Conservation (phyloP, 1,140 invertebrate genomes). For the Charaxes varanes region DNA sequence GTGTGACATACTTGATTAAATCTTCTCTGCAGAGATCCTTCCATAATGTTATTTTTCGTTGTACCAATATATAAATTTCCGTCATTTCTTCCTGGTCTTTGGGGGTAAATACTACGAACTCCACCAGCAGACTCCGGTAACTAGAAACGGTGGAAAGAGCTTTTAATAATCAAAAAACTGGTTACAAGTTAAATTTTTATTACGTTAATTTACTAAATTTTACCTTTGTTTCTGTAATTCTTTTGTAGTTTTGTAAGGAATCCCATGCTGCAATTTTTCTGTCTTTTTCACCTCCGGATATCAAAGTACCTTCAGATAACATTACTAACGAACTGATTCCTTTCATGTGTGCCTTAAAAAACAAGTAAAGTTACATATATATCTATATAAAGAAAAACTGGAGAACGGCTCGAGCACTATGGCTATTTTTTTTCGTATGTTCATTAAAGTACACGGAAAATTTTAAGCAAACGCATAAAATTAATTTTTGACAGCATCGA, state of each 20-base stretch:
- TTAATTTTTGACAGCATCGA: no score
- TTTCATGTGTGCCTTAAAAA: conserved; percentile 84
- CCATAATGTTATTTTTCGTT: conserved; percentile 92
- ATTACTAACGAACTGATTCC: conserved; percentile 90
- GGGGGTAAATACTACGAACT: conserved; percentile 90
- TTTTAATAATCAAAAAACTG: background rate
- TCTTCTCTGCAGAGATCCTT: conserved; percentile 91
- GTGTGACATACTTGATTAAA: conserved; percentile 85
- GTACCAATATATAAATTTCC: conserved; percentile 95
- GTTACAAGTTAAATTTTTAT: no score
- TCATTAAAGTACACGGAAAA: no score
- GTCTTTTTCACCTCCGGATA: conserved; percentile 93
- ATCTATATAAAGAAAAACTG: background rate
- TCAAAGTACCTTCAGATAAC: conserved; percentile 90
- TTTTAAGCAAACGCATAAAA: no score
- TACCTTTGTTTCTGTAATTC: conserved; percentile 91
- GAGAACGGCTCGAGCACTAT: background rate
- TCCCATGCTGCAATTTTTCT: conserved; percentile 94
- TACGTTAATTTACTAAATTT: background rate
- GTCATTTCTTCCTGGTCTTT: conserved; percentile 88
- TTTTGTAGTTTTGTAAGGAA: conserved; percentile 91
- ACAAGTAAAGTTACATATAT: conserved; percentile 2
- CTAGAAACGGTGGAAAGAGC: conserved; percentile 57
- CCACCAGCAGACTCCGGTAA: conserved; percentile 89
- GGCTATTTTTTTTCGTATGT: no score